Conservation (phyloP, 2,113 vertebrate genomes). For the Mobula hypostoma region DNA sequence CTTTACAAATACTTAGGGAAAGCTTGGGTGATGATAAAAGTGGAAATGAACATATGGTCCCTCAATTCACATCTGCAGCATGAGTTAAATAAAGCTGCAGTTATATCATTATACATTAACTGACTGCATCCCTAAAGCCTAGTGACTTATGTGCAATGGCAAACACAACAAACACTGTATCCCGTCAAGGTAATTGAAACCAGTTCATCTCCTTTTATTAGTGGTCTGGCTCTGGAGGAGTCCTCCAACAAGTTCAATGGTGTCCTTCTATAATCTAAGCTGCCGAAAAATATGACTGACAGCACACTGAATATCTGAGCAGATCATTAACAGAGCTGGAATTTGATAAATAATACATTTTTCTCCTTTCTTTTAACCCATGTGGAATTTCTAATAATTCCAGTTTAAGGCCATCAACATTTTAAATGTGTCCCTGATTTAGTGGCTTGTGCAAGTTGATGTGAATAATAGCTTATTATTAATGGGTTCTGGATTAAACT, state of each 20-base stretch:
- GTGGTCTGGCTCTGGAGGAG: neutral
- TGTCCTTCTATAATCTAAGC: neutral
- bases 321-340: too few relatives aligned
- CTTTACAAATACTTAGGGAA: neutral
- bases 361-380: too few relatives aligned
- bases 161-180: neutral
- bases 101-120: neutral
- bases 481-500: too few relatives aligned
- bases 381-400: too few relatives aligned
- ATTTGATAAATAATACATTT: too few relatives aligned
- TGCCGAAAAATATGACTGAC: neutral
- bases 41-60: neutral
- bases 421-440: too few relatives aligned
- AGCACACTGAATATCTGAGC: too few relatives aligned
- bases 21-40: neutral
- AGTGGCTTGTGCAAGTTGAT: too few relatives aligned
- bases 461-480: too few relatives aligned
- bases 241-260: neutral
- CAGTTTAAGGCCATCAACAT: too few relatives aligned
- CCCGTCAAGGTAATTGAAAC: too few relatives aligned
- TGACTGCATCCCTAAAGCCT: neutral
- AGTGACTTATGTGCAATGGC: neutral
- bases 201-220: neutral
- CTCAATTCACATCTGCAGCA: neutral
- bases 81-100: neutral